phyloP scores from a whole-genome alignment of 2,113 vertebrate genomes.

The Lota lota region DNA sequence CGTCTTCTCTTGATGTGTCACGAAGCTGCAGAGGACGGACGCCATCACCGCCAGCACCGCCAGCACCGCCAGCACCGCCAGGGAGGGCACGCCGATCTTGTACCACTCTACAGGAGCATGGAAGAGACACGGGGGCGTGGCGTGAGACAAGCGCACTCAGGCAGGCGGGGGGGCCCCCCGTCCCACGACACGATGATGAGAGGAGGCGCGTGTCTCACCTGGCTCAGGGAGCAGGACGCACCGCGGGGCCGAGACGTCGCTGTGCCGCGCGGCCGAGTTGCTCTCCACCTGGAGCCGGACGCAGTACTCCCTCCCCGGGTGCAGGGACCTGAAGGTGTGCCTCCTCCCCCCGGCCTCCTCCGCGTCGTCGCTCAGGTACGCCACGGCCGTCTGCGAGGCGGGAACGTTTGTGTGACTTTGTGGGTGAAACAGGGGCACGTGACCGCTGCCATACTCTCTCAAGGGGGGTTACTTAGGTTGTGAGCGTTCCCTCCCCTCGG shows the following conservation, averaged over 20 bases:
- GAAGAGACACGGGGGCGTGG: not conserved
- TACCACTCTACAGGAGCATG: constrained; percentile 42
- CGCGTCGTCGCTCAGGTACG: constrained; percentile 17
- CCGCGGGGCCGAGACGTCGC: constrained; percentile 28
- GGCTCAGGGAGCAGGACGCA: constrained; percentile 57
- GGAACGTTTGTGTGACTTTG: not conserved
- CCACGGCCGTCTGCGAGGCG: constrained; percentile 25
- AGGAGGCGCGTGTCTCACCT: constrained; percentile 47
- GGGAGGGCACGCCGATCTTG: constrained; percentile 27
- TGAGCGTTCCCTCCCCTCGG: no score
- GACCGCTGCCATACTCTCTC: no score
- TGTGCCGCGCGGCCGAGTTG: not conserved
- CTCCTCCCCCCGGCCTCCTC: constrained; percentile 3
- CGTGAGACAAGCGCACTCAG: no score
- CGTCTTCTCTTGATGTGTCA: constrained; percentile 60
- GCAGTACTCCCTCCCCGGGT: constrained; percentile 59
- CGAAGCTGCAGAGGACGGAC: constrained; percentile 43
- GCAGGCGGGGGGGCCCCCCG: no score
- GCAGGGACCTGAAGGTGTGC: constrained; percentile 47
- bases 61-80: constrained; percentile 35
- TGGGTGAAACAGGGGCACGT: no score
- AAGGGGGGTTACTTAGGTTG: no score
- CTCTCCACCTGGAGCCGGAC: constrained; percentile 46
- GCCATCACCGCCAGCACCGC: constrained; percentile 1
- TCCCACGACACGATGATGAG: no score